Percentiles rank a stretch among this genome's conserved stretches.
These are phyloP conservation scores for Machaerirhynchus nigripectus DNA, from an alignment of 2,113 vertebrate species.

Conservation along the genomic window DNA sequence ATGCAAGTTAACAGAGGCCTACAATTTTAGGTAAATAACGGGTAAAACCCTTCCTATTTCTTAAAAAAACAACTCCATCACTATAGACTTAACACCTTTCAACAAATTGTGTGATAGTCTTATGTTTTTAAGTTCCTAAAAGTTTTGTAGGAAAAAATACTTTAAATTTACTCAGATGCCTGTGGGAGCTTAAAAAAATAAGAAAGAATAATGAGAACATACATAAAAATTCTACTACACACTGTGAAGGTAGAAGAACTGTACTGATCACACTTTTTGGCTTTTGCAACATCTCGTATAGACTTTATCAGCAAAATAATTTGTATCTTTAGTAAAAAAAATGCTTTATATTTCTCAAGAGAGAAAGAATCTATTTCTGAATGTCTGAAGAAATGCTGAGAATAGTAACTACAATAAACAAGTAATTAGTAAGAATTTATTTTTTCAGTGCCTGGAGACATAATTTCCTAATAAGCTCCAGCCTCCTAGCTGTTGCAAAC, in stretches of 20 bases:
- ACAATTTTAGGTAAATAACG: background rate
- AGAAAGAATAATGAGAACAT: background rate
- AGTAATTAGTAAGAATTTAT: background rate
- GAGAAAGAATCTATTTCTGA: background rate
- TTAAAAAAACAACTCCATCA: background rate
- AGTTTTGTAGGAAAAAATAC: background rate
- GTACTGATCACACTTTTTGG: background rate
- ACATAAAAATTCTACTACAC: background rate
- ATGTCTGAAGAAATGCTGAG: background rate
- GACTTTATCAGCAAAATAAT: background rate
- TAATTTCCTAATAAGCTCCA: background rate
- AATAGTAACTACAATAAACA: background rate
- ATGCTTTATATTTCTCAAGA: background rate
- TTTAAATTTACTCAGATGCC: background rate
- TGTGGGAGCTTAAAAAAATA: background rate
- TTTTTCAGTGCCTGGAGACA: background rate
- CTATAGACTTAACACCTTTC: background rate
- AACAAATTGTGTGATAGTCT: background rate
- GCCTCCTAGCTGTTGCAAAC: background rate
- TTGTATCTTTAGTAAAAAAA: background rate
- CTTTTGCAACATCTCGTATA: background rate
- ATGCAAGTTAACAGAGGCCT: background rate
- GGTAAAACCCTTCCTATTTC: background rate
- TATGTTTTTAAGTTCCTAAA: background rate
- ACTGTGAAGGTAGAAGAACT: background rate